A percentile compares a stretch with the other conserved stretches of the same genome.
Conservation (phyloP, 2,113 vertebrate genomes). For the Xyrauchen texanus region DNA sequence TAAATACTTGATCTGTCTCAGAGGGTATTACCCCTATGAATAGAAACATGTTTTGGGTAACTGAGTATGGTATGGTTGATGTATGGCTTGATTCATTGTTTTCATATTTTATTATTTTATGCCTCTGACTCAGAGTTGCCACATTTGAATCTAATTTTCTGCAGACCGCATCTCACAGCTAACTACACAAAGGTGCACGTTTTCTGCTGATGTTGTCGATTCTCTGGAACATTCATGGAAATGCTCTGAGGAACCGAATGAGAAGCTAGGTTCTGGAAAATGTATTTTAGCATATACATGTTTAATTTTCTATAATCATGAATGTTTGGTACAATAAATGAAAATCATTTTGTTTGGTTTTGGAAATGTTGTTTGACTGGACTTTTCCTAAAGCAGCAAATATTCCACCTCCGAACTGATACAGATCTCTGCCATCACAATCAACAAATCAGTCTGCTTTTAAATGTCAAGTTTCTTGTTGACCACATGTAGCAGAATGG, state of each 20-base stretch:
- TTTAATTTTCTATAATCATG: not conserved
- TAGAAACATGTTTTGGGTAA: constrained; percentile 14
- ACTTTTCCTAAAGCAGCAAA: not conserved
- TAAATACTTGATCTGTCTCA: constrained; percentile 36
- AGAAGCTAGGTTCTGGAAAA: not conserved
- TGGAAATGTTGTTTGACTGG: not conserved
- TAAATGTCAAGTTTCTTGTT: constrained; percentile 56
- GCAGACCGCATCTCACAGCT: constrained; percentile 47
- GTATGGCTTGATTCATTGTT: constrained; percentile 19
- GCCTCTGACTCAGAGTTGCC: constrained; percentile 67
- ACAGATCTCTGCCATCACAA: not conserved
- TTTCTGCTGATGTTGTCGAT: constrained; percentile 23
- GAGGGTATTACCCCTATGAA: not conserved
- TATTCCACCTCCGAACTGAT: not conserved
- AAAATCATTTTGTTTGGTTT: too few species aligned
- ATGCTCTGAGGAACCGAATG: not conserved
- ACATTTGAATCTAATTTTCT: constrained; percentile 31
- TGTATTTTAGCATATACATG: not conserved
- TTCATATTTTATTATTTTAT: not conserved
- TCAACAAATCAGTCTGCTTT: not conserved
- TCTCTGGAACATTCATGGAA: constrained; percentile 25
- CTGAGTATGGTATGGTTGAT: constrained; percentile 37
- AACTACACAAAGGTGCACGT: constrained; percentile 21
- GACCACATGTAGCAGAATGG: constrained; percentile 31
- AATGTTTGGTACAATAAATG: too few species aligned